A percentile compares a stretch with the other conserved stretches of the same genome.
Evolutionary conservation across 1,140 invertebrate genomes (phyloP).

Genomic region (Dryas iulia): DNA sequence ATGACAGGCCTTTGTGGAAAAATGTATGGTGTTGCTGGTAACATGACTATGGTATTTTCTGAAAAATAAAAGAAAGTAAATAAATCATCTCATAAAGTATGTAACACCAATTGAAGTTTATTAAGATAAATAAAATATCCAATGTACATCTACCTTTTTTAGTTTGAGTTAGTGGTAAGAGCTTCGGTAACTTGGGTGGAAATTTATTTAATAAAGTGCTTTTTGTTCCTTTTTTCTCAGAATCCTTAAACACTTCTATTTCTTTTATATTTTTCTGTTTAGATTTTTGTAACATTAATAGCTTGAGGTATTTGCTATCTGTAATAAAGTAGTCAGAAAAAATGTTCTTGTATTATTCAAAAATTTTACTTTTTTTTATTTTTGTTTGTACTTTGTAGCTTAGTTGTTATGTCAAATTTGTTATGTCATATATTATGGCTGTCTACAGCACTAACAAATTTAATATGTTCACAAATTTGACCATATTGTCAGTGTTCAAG

Average conservation of each 20-base stretch:
- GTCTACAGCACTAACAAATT: no score
- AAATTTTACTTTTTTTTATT: no score
- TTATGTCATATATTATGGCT: no score
- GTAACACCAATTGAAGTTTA: no score
- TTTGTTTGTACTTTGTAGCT: no score
- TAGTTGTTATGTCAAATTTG: no score
- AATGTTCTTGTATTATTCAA: no score
- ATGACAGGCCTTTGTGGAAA: conserved; percentile 68
- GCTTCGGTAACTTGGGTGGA: conserved; percentile 50
- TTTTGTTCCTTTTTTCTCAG: conserved; percentile 37
- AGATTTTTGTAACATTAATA: conserved; percentile 56
- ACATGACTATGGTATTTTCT: conserved; percentile 69
- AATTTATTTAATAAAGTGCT: conserved; percentile 29
- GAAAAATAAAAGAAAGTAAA: conserved; percentile 25
- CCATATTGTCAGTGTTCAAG: no score
- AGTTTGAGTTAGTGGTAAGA: conserved; percentile 52
- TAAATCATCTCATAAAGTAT: neutral
- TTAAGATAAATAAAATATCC: neutral
- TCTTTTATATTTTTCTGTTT: conserved; percentile 46
- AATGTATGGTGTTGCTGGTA: conserved; percentile 68
- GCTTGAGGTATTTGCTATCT: conserved; percentile 58
- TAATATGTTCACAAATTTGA: no score
- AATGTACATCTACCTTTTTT: conserved; percentile 60
- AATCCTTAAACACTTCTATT: conserved; percentile 32
- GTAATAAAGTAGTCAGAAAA: conserved; percentile 14